Base-by-base conservation (phyloP, 1,140 invertebrate genomes). In the Episyrphus balteatus region DNA sequence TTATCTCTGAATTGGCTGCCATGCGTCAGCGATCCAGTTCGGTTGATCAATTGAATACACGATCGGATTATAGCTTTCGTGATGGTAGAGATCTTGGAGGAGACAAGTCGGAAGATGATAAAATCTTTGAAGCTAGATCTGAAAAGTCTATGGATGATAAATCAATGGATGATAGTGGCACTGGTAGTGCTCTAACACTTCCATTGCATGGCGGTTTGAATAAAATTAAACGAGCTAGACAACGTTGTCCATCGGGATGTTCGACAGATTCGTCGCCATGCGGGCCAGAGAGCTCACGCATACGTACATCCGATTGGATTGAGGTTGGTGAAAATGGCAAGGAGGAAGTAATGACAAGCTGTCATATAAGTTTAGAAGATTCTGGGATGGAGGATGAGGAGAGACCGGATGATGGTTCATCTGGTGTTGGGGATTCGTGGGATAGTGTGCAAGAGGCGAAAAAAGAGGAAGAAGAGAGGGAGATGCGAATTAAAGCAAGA, bases 391-490 rank as follows among this genome's bases (percentile, higher is more conserved):
- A 68, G 48, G 66, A 68, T 47, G 66, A 68, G 51, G 66, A 68
- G 47, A 62, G 65, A 7, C 49, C 65, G 43, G 63, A 66, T 39
- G 63, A 66, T 43, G 66, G 65, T 62, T 66, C 63, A 15, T 67
- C 64, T 19, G 64, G 65, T 19, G 66, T 68, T 11, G 66, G 66
- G 44, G 66, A 68, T 42, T 68, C 65, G n/a, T 68, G 66, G 66
- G 66, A 68, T 33, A 68, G 66, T 45, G 65, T 66, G 46, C 68
- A 68, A 58, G 65, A 68, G 49, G 61, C 59, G 8, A 60, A 67
- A 54, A 61, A 55, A 47, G 57, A 64, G 37, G 62, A 61, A 17
- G 13, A 21, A 17, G 39, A 11, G 13, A 41, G 11, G 12, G 13
- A 41, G 5, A 36, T 36, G 14, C 14, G 12, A 15, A 36, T 36